Percentiles rank a stretch among this genome's conserved stretches.
These are phyloP conservation scores for Temnothorax nylanderi DNA, from an alignment of 1,140 invertebrate species.

Conservation along the genomic window DNA sequence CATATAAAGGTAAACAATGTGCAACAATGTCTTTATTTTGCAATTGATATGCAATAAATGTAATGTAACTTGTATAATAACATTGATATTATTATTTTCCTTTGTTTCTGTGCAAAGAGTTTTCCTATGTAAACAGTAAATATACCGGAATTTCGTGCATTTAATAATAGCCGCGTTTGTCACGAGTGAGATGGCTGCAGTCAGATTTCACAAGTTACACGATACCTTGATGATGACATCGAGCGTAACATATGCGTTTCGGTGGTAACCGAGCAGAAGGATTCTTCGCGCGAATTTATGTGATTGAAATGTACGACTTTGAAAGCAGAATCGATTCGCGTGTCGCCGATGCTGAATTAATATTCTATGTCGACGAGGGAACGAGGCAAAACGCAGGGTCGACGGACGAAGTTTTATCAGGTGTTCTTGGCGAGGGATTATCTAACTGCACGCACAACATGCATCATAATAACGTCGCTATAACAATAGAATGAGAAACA, in stretches of 20 bases:
- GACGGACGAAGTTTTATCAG: conserved; percentile 54
- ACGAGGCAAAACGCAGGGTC: conserved; percentile 35
- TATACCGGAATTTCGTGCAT: neutral
- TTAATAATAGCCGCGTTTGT: conserved; percentile 9
- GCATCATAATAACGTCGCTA: neutral
- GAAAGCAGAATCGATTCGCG: conserved; percentile 64
- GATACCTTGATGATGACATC: neutral
- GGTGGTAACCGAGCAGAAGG: no score
- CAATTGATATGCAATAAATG: neutral
- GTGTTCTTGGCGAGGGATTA: conserved; percentile 45
- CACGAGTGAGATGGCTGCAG: neutral
- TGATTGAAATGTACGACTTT: conserved; percentile 8
- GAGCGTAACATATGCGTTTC: neutral
- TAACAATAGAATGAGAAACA: conserved; percentile 24
- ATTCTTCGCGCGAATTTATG: neutral
- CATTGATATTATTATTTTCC: neutral
- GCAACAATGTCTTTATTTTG: neutral
- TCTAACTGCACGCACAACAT: neutral
- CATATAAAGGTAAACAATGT: neutral
- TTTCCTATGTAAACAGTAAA: neutral
- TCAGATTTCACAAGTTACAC: neutral
- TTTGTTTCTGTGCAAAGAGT: neutral
- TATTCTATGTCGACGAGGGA: conserved; percentile 58
- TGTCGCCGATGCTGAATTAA: conserved; percentile 67
- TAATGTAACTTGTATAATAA: neutral